These are phyloP conservation scores for Pandion haliaetus DNA, from an alignment of 2,113 vertebrate genomes.

Conservation along the genomic window DNA sequence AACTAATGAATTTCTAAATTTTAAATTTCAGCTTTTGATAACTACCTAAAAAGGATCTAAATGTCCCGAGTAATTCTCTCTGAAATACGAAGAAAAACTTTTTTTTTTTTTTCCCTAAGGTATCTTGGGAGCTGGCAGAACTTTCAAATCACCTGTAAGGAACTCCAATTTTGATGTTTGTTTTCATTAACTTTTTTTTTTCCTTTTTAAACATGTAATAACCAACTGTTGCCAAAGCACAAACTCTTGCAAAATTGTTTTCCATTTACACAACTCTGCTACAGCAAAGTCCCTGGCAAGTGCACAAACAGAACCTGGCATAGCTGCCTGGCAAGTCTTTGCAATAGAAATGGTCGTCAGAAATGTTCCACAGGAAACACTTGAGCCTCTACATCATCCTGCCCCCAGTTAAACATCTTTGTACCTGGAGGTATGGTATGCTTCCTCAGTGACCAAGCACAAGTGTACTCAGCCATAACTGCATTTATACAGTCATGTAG, in stretches of 20 bases:
- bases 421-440: accelerated
- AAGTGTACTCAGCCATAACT: neutral
- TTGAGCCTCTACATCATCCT: neutral
- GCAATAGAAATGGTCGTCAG: neutral
- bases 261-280: neutral
- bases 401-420: neutral
- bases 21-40: neutral
- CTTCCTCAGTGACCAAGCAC: neutral
- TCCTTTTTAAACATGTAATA: neutral
- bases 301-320: neutral
- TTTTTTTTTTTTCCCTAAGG: neutral
- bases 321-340: neutral
- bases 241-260: neutral
- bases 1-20: neutral
- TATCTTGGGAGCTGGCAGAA: neutral
- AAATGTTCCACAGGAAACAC: neutral
- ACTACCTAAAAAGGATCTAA: neutral
- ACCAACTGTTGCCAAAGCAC: neutral
- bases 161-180: neutral
- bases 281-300: neutral
- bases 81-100: neutral
- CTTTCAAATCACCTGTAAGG: neutral
- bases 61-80: neutral
- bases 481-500: neutral
- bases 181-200: neutral